Evolutionary conservation across 1,140 invertebrate genomes (phyloP).

Genomic region (Calephelis virginiensis): DNA sequence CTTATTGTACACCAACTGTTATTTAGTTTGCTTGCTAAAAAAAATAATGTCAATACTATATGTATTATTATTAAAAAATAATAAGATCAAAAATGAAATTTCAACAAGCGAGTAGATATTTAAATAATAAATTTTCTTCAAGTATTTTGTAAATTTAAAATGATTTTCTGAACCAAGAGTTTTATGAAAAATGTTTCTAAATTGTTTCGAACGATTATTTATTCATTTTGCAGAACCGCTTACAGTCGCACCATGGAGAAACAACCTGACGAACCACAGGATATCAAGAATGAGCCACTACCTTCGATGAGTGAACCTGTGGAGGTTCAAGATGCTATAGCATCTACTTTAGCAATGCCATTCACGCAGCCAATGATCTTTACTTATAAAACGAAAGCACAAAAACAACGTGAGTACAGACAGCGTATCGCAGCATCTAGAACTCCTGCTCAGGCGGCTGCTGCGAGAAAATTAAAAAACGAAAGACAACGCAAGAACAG

Average conservation of each 20-base stretch:
- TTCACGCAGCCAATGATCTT: slow-evolving; percentile 25
- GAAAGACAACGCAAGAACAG: slow-evolving; percentile 37
- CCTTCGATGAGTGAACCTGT: slow-evolving; percentile 32
- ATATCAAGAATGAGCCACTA: slow-evolving; percentile 33
- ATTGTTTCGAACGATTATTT: not conserved
- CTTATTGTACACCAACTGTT: slow-evolving; percentile 10
- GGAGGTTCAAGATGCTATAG: slow-evolving; percentile 27
- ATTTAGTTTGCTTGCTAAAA: not conserved
- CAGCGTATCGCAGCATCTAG: slow-evolving; percentile 36
- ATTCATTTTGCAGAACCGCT: slow-evolving; percentile 37
- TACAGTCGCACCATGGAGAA: slow-evolving; percentile 31
- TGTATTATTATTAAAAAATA: not conserved
- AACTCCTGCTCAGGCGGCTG: slow-evolving; percentile 33
- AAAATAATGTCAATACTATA: no score
- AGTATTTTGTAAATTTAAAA: slow-evolving; percentile 12
- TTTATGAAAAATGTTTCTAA: not conserved
- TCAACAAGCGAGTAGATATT: slow-evolving; percentile 20
- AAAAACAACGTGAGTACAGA: slow-evolving; percentile 42
- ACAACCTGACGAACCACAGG: slow-evolving; percentile 30
- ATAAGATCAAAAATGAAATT: slow-evolving; percentile 17
- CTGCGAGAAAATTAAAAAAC: slow-evolving; percentile 26
- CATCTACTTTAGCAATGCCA: slow-evolving; percentile 24
- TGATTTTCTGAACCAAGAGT: slow-evolving; percentile 21
- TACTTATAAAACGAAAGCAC: slow-evolving; percentile 33
- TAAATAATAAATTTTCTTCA: slow-evolving; percentile 13